phyloP scores from a whole-genome alignment of 53 echinoderm and acorn worm genomes.

The Temnopleurus reevesii region DNA sequence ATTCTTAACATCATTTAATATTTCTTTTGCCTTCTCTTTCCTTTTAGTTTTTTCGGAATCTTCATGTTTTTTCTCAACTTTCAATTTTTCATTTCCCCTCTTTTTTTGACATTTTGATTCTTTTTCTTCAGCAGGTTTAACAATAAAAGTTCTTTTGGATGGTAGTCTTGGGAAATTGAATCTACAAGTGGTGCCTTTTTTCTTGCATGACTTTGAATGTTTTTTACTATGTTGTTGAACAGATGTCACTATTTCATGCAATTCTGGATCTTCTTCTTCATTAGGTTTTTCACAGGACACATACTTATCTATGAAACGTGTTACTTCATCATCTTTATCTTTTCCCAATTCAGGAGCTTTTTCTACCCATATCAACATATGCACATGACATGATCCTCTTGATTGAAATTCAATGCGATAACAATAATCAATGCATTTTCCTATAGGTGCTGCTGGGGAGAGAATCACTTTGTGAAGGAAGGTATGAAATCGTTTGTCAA shows the following conservation, averaged over 20 bases:
- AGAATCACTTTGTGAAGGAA: conserved; percentile 70
- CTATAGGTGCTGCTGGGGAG: conserved; percentile 68
- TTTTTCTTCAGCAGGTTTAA: no score
- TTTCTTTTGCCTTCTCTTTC: conserved; percentile 5
- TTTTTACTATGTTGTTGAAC: conserved; percentile 45
- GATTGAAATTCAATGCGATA: neutral
- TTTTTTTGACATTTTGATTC: neutral
- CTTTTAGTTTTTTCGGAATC: neutral
- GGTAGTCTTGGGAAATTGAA: conserved; percentile 83
- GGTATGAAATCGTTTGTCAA: conserved; percentile 65
- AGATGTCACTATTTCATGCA: neutral
- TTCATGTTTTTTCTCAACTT: neutral
- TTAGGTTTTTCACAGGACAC: conserved; percentile 69
- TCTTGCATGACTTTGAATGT: conserved; percentile 43
- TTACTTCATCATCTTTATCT: conserved; percentile 59
- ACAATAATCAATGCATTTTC: conserved; percentile 63
- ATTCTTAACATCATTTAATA: neutral
- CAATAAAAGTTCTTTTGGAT: conserved; percentile 58
- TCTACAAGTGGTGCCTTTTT: conserved; percentile 67
- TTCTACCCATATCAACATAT: conserved; percentile 68
- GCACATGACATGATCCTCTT: neutral
- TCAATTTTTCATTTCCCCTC: neutral
- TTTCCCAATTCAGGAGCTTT: conserved; percentile 52
- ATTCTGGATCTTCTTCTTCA: conserved; percentile 58
- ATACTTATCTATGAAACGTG: conserved; percentile 69